Evolutionary conservation across 1,140 invertebrate genomes (phyloP), one percentile per base, ranked within the genome.

Genomic region (Conus betulinus): DNA sequence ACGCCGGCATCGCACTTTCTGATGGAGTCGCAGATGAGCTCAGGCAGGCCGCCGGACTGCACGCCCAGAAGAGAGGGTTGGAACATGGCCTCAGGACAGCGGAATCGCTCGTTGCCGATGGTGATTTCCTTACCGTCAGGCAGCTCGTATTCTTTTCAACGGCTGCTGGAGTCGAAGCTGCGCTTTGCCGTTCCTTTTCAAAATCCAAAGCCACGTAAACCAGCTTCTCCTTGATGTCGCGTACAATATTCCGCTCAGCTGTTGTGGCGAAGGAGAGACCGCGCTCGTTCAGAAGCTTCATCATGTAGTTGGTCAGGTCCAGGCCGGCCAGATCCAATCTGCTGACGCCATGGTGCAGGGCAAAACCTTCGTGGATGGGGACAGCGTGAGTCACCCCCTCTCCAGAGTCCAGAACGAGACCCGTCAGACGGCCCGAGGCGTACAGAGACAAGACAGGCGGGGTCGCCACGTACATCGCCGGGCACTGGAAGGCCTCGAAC

Each of bases 31-130:
- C 98, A 98, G 83, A 97, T 97, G 90, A 98, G 91, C 88, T 94
- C 93, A 67, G 93, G 93, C 71, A 94, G 91, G 85, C 93, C 93
- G 53, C 87, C 84, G 27, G 89, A 91, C 90, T 94, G 93, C 91
- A 92, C 91, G 87, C 93, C 93, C 53, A 94, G 52, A 96, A 98
- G 98, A 27, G 97, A 95, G 85, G 95, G 95, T 90, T 96, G 95
- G 95, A 96, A 96, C 81, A 96, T 92, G 60, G 95, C 94, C 90
- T 96, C 96, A 17, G 96, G 94, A 90, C 95, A 99, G 96, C 98
- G 97, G 98, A 99, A 99, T 94, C 98, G 97, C 95, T 99, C 98
- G 95, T 98, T 98, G 92, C 98, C 98, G 94, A 98, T 98, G 96
- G 98, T 98, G 96, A 99, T 98, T 91, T 99, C 98, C 92, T 95